Base-by-base conservation (phyloP, 2,113 vertebrate genomes). In the Amazona guildingii region DNA sequence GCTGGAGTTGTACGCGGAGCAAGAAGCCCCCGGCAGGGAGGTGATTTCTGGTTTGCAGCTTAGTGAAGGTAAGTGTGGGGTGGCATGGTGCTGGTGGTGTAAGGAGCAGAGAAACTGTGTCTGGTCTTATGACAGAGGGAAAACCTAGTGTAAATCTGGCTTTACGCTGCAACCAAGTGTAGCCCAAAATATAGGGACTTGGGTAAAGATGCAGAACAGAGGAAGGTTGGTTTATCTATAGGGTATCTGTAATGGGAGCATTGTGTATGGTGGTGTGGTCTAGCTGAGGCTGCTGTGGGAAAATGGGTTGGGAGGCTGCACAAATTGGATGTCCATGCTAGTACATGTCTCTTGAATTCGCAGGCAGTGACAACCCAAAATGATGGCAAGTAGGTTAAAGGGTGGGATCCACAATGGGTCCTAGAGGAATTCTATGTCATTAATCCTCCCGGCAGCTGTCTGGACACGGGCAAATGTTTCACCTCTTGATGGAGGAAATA, bases 51-150 rank as follows among this genome's bases (percentile, higher is more conserved):
- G 98, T 33, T 97, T 98, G 21, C 95, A 98, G 52, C 97, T 98
- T 88, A 97, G 97, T 44, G 99, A 99, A 57, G 99, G 99, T 99
- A 95, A 87, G 29, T 39, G 17, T 31, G 74, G 49, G 29, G 35
- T 28, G 9, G 31, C 19, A 9, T 0, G 2, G 51, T 66, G 33
- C 44, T 5, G 1, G 7, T 39, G 17, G 16, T 49, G 20, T 15
- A 31, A 54, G 52, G 35, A 33, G 23, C 35, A 55, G 64, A 55
- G 59, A 72, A 83, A 18, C 27, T 35, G 29, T 7, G 1, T n/a
- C 84, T 0, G 0, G 20, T 48, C 4, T 41, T n/a, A 9, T 2
- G 18, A 54, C 33, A n/a, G 39, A 17, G 23, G 61, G 35, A 51
- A 33, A 64, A 62, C 12, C 16, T 39, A 8, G 18, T 23, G 11